Conservation (phyloP, 2,888 invertebrate species). For the Vesta saturnalis region DNA sequence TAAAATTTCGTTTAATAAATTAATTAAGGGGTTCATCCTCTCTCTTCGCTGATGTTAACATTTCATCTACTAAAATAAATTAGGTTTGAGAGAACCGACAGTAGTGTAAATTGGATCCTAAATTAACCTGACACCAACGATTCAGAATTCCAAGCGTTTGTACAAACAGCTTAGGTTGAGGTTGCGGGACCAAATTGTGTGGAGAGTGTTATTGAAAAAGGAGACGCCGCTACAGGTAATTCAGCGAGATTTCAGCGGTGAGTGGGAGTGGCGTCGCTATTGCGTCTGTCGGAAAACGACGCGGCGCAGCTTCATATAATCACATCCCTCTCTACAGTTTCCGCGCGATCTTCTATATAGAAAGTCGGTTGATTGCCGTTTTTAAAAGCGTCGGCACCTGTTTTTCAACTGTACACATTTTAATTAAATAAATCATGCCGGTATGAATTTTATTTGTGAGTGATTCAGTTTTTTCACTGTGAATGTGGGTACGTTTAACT, state of each 20-base stretch:
- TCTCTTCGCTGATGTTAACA: constrained; percentile 28
- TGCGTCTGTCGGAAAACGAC: constrained; percentile 51
- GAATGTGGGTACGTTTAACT: background rate
- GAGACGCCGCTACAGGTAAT: constrained; percentile 47
- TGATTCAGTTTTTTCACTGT: constrained; percentile 6
- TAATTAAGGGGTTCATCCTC: constrained; percentile 30
- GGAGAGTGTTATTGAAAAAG: constrained; percentile 50
- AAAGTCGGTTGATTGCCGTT: constrained; percentile 50
- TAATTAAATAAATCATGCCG: background rate
- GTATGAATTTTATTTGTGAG: background rate
- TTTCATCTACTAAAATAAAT: constrained; percentile 34
- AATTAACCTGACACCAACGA: constrained; percentile 44
- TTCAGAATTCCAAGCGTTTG: constrained; percentile 43
- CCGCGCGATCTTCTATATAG: constrained; percentile 58
- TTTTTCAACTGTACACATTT: constrained; percentile 18
- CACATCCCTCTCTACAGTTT: constrained; percentile 57
- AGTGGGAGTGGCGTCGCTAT: constrained; percentile 58
- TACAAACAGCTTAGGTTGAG: constrained; percentile 41
- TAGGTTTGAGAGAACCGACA: constrained; percentile 34
- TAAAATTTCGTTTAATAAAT: constrained; percentile 27
- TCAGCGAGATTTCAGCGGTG: constrained; percentile 54
- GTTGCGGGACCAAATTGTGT: constrained; percentile 42
- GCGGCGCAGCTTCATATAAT: constrained; percentile 57
- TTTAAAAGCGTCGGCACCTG: constrained; percentile 24
- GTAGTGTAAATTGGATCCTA: constrained; percentile 43